Conservation (phyloP, 2,888 invertebrate genomes). For the Nomada ferruginata region DNA sequence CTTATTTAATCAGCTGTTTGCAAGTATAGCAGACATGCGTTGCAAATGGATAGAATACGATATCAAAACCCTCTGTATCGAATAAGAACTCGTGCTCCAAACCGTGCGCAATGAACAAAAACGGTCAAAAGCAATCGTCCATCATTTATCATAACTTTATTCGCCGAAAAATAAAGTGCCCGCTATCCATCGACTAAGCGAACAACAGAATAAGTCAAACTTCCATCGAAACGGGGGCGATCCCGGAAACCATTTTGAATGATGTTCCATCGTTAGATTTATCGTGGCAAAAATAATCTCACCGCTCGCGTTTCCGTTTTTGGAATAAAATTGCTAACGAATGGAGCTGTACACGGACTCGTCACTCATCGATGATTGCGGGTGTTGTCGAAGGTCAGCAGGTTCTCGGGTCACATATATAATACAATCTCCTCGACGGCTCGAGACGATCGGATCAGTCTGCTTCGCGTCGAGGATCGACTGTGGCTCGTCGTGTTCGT, state of each 20-base stretch:
- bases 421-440: background rate
- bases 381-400: conserved; percentile 32
- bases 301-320: conserved; percentile 54
- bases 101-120: too few species aligned
- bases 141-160: background rate
- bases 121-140: too few species aligned
- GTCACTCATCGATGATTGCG: conserved; percentile 51
- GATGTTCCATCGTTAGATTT: conserved; percentile 45
- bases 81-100: too few species aligned
- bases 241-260: background rate
- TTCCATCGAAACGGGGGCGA: background rate
- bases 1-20: too few species aligned
- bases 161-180: background rate
- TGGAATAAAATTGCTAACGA: conserved; percentile 57
- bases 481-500: conserved; percentile 23
- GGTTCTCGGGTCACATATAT: conserved; percentile 11
- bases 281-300: conserved; percentile 40
- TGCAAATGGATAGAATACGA: too few species aligned
- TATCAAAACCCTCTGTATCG: too few species aligned
- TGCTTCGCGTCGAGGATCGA: conserved; percentile 2
- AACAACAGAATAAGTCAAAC: background rate
- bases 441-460: background rate
- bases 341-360: conserved; percentile 12
- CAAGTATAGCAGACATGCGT: too few species aligned
- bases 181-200: background rate